Evolutionary conservation across 1,140 invertebrate species (phyloP), one percentile per base, ranked within the genome.

Genomic region (Carposina sasakii): DNA sequence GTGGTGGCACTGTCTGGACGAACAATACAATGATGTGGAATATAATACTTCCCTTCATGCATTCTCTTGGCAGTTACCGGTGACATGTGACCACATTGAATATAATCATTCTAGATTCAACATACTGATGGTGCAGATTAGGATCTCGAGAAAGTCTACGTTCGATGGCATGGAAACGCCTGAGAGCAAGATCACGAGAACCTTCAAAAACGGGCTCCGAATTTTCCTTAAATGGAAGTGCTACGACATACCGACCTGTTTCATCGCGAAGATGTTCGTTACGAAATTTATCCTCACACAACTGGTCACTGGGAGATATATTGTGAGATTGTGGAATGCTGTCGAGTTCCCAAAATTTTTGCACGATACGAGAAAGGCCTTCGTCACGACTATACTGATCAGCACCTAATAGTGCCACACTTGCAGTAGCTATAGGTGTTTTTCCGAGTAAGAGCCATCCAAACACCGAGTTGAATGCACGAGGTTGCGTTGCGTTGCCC

Each of bases 11-110:
- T 63, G 1, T 66, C 46, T 20, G 67, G 60, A n/a, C 63, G 61
- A 2, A 81, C 23, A 0, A 87, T 76, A 0, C 57, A 57, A 37
- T 85, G 82, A 65, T 87, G 86, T 2, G 85, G 81, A 6, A 86
- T 46, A 60, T 84, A 85, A 52, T 48, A 66, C 26, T 54, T 54
- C n/a, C 54, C 51, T 0, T 17, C 16, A 24, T 15, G 15, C 12
- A 54, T n/a, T 13, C 48, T n/a, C 3, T 33, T 28, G 3, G 40
- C 6, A 17, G 36, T 15, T n/a, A 61, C 51, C 9, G 48, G 13
- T 12, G 46, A 50, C 58, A 61, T 61, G 19, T 58, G 56, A 41
- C 47, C 51, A 12, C 33, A 20, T 2, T 47, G n/a, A 3, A 47
- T 15, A 17, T 58, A 58, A 23, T 58, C 56, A 17, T 26, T n/a